Evolutionary conservation across 37 sponge, comb jelly and placozoan genomes (phyloP), one percentile per base, ranked within the genome.

Genomic region (Chondrosia reniformis): DNA sequence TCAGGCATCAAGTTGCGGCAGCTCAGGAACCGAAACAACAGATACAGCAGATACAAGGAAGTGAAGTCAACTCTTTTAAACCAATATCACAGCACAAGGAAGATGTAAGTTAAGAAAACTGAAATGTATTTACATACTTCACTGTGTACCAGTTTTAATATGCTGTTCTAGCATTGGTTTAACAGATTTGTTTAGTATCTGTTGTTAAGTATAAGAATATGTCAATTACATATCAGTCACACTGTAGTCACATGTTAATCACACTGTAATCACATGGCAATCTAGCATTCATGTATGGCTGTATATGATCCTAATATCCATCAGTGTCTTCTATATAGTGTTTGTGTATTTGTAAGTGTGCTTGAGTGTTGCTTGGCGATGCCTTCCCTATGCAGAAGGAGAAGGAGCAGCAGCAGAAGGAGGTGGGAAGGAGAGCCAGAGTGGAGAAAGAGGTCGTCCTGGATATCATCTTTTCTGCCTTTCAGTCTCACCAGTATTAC

Each of bases 401-500:
- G 27, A 30, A 89, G 22, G 74, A 75, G 49, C 49, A 87, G 83
- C 71, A 86, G 67, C 80, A 81, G 24, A 90, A 89, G 87, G 81
- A 88, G 45, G 63, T 67, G 41, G 87, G 80, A 15, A 98, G 96
- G 80, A 56, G 93, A 65, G 89, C 82, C 0, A 84, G 96, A 32
- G 75, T 62, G 6, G 88, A 93, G 76, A 82, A 82, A 55, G 88
- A 86, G 25, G 72, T 56, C 24, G 99, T 98, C 3, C 76, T 90
- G 28, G 91, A 95, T 55, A 78, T 85, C 28, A 72, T 98, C 59
- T 96, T 98, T 79, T 66, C 80, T 27, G 91, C 93, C 25, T 98
- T 98, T 63, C 85, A 95, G 55, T 74, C 83, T 19, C 84, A 91
- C 69, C 91, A 96, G 69, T 96, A 89, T 84, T 96, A 93, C 75